Conservation (phyloP, 2,797 vertebrate species). For the Lepilemur ruficaudatus region DNA sequence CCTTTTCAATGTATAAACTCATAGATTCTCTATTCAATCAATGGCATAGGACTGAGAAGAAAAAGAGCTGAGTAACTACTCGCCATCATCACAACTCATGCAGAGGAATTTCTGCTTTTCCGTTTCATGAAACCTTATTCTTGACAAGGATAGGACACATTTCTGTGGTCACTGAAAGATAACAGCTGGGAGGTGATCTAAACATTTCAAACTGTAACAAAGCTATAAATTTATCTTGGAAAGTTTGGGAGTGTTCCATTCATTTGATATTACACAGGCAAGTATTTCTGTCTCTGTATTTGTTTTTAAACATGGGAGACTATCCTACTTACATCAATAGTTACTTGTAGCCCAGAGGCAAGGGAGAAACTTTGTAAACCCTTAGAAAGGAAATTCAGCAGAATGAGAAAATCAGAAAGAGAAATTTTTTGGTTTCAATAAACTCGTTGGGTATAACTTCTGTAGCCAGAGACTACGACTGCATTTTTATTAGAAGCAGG, state of each 20-base stretch:
- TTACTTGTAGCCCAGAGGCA: background rate
- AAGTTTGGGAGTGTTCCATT: background rate
- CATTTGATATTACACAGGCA: background rate
- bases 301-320: background rate
- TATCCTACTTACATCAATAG: background rate
- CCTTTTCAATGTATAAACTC: background rate
- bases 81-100: background rate
- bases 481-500: background rate
- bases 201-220: background rate
- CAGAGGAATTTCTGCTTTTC: background rate
- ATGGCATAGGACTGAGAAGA: background rate
- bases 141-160: background rate
- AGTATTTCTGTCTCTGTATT: background rate
- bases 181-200: background rate
- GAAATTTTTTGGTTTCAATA: background rate
- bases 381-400: background rate
- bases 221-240: background rate
- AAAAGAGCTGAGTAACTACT: background rate
- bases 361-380: background rate
- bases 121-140: background rate
- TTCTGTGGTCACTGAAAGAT: background rate
- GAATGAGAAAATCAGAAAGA: background rate
- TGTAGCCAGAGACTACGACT: background rate
- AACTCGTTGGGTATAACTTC: background rate
- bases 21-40: background rate